Evolutionary conservation across 2,888 invertebrate species (phyloP).

Genomic region (Carabus problematicus): DNA sequence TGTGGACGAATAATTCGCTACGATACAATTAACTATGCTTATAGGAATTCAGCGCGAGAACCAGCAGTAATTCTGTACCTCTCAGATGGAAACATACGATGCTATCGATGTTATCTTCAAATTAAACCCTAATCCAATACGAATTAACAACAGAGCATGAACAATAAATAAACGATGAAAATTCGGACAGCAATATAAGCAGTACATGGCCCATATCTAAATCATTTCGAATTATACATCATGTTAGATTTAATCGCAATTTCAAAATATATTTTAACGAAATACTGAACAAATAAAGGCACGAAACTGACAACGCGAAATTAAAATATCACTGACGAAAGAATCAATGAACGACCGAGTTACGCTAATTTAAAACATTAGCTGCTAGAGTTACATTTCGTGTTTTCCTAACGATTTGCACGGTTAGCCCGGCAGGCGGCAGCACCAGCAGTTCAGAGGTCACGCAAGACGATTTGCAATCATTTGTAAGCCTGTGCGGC

Average conservation of each 20-base stretch:
- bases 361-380: conserved; percentile 27
- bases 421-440: conserved; percentile 1
- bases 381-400: conserved; percentile 25
- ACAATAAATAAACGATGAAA: too few relatives aligned
- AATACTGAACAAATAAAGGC: neutral
- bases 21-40: too few relatives aligned
- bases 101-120: too few relatives aligned
- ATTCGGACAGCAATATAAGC: too few relatives aligned
- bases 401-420: conserved; percentile 15
- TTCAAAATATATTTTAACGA: neutral
- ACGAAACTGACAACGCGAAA: conserved; percentile 5
- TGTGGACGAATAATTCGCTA: too few relatives aligned
- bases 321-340: conserved; percentile 26
- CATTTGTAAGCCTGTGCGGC: conserved; percentile 17
- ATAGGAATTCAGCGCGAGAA: too few relatives aligned
- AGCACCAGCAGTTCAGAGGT: neutral
- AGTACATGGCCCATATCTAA: too few relatives aligned
- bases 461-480: conserved; percentile 33
- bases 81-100: too few relatives aligned
- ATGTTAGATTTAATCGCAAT: neutral
- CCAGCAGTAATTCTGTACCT: too few relatives aligned
- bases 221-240: neutral
- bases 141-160: too few relatives aligned
- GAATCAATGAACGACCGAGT: conserved; percentile 2
- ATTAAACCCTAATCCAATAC: too few relatives aligned